These are phyloP conservation scores for Paraescarpia echinospica DNA, from an alignment of 1,140 invertebrate species.

Conservation along the genomic window DNA sequence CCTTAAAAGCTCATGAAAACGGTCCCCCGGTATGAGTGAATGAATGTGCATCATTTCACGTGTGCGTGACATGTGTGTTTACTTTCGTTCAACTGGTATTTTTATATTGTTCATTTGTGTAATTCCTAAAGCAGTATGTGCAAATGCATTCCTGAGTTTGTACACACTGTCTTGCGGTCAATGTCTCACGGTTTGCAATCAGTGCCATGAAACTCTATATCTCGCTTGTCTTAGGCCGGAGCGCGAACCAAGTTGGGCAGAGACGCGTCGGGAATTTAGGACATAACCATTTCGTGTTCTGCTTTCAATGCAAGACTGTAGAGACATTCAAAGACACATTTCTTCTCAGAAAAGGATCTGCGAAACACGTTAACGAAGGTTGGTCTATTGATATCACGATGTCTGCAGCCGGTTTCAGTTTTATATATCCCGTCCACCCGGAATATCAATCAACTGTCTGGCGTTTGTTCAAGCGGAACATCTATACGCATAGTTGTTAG, in stretches of 20 bases:
- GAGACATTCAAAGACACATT: not conserved
- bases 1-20: not conserved
- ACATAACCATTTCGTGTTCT: not conserved
- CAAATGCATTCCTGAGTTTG: not conserved
- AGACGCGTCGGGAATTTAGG: not conserved
- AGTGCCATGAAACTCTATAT: not conserved
- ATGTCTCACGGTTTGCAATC: not conserved
- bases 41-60: not conserved
- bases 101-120: not conserved
- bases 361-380: not conserved
- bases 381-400: not conserved
- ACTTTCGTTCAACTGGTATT: too few relatives aligned
- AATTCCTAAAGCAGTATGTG: not conserved
- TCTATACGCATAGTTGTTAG: too few relatives aligned
- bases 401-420: not conserved
- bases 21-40: not conserved
- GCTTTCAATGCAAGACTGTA: not conserved
- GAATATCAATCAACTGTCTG: not conserved
- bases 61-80: not conserved
- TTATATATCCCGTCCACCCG: not conserved
- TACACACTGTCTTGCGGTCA: not conserved
- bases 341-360: not conserved
- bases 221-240: not conserved
- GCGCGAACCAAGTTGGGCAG: not conserved
- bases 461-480: not conserved